Evolutionary conservation across 2,113 vertebrate genomes (phyloP), one percentile per base, ranked within the genome.

Genomic region (Chloropsis cyanopogon): DNA sequence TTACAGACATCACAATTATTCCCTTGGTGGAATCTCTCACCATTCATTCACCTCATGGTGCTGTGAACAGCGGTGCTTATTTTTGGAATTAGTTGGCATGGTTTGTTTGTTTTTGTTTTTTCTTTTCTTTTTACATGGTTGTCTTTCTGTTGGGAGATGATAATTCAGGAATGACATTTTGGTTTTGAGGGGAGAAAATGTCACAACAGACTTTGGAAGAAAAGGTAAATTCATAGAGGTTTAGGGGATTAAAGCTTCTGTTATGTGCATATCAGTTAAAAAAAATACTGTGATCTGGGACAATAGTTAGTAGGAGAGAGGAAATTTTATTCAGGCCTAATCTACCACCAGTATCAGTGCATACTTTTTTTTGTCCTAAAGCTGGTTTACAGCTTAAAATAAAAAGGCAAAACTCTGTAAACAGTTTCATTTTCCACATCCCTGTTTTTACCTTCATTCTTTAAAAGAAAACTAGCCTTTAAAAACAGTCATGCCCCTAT

Each of bases 21-120:
- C 96, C 92, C 97, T 97, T 93, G 95, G 95, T 97, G 96, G 97
- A 97, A 97, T 98, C 97, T 95, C 91, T 96, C 75, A 26, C 80
- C 41, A 66, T 94, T 97, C 86, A 71, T 95, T 91, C 86, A 75
- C 86, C 92, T 94, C 81, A 23, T 80, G 95, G 89, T 82, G 93
- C 85, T 37, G 41, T 46, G 71, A 86, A 92, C 77, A 87, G 52
- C 31, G 29, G 69, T 76, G 82, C 86, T 95, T 92, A 42, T 88
- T 77, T 95, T 87, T 91, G 83, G 90, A 96, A 92, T 94, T 95
- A 94, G 79, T 63, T 92, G 81, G 63, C 41, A 2, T 60, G 61
- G 39, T 41, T 65, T 54, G 14, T 59, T 86, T 47, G 61, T 14
- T 75, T 76, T 66, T 15, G 29, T 56, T 31, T 3, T 35, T 56